Evolutionary conservation across 2,888 invertebrate species (phyloP), one percentile per base, ranked within the genome.

Genomic region (Ceriagrion tenellum): DNA sequence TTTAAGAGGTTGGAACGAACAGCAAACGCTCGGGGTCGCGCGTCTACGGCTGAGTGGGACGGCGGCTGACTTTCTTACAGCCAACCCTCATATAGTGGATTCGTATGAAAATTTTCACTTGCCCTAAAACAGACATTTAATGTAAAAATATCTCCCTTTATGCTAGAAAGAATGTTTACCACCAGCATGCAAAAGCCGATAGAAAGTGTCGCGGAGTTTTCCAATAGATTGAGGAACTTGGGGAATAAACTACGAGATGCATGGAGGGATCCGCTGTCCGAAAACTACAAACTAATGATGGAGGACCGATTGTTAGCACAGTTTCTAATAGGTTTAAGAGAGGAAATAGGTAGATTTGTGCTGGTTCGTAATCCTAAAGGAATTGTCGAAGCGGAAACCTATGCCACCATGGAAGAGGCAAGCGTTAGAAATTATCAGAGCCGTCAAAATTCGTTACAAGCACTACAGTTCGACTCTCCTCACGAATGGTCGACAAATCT

Each of bases 21-120:
- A 89, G 26, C 89, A 89, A 89, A 89, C 89, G 26, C 55, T 89
- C 26, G 23, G 89, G 23, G 88, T 88, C 88, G 88, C 88, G 35
- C 88, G 88, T 40, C 88, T 88, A 40, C 35, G 88, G 88, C 88
- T 88, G 8, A 40, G 18, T 40, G 88, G 88, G 10, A 18, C 88
- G 88, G 35, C 35, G 18, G 88, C 35, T 35, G 47, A 18, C 35
- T 18, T 35, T 35, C 2, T 88, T 13, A 0, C 8, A 40, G 88
- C 35, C n/a, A 81, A 81, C 81, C 81, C 81, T 30, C 81, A 81
- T 81, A 30, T 81, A 26, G n/a, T 81, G 26, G 35, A 88, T 40
- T 88, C 88, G 16, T 35, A 88, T 88, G 88, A 88, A 35, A 63
- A 63, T 63, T 1, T 63, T 23, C 63, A 63, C 63, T 63, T 63